A percentile compares a stretch with the other conserved stretches of the same genome.
phyloP scores from a whole-genome alignment of 1,140 invertebrate species.

The Papilio aristodemus region DNA sequence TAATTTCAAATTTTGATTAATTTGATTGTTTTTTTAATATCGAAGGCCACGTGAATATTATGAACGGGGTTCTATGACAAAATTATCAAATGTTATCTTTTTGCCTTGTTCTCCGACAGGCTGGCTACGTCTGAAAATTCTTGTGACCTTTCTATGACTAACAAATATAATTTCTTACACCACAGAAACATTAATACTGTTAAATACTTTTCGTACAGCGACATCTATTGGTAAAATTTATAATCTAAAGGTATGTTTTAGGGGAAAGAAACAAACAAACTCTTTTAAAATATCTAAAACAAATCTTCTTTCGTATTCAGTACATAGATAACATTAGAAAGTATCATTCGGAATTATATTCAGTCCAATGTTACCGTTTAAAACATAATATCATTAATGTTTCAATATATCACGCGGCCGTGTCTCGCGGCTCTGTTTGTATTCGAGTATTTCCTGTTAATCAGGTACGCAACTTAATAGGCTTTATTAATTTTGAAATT shows the following conservation, averaged over 20 bases:
- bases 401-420: constrained; percentile 13
- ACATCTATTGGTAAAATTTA: neutral
- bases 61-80: too few relatives aligned
- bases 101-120: too few relatives aligned
- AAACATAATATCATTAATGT: constrained; percentile 7
- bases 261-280: too few relatives aligned
- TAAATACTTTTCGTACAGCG: neutral
- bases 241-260: too few relatives aligned
- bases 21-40: too few relatives aligned
- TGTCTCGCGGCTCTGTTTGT: constrained; percentile 15
- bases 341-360: constrained; percentile 12
- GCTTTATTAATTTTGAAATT: constrained; percentile 38
- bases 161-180: too few relatives aligned
- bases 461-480: constrained; percentile 28
- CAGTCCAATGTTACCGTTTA: constrained; percentile 1
- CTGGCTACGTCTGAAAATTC: too few relatives aligned
- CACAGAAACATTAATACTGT: neutral
- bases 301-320: neutral
- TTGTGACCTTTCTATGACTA: too few relatives aligned
- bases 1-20: too few relatives aligned
- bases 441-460: constrained; percentile 11
- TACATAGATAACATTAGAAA: constrained; percentile 1
- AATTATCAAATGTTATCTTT: too few relatives aligned
- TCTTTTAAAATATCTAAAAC: neutral
- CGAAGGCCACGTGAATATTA: too few relatives aligned